These are phyloP conservation scores for Centrocercus urophasianus DNA, from an alignment of 2,113 vertebrate species.

Conservation along the genomic window DNA sequence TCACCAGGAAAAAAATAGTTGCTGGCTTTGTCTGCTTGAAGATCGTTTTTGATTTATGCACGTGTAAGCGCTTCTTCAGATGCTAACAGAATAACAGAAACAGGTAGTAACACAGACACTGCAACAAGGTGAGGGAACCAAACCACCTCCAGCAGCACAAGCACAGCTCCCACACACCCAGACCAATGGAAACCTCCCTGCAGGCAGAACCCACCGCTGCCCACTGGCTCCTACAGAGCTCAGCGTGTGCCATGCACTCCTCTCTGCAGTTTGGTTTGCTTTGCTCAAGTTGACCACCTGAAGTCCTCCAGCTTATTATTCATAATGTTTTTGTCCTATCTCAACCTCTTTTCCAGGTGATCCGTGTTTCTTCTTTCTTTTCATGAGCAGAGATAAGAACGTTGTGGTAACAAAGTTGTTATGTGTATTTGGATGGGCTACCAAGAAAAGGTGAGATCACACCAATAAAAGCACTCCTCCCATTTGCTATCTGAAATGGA, in stretches of 20 bases:
- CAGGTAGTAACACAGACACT: not conserved
- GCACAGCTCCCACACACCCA: not conserved
- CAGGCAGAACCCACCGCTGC: accelerated
- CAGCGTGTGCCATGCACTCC: accelerated
- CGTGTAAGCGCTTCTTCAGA: not conserved
- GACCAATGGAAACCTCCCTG: accelerated
- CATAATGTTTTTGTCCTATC: not conserved
- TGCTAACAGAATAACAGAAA: not conserved
- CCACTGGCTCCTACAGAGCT: accelerated
- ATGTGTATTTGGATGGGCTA: not conserved
- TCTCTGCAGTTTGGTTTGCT: not conserved
- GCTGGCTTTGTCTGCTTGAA: not conserved
- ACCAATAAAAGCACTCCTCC: not conserved
- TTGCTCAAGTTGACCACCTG: not conserved
- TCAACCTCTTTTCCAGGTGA: not conserved
- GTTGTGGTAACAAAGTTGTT: not conserved
- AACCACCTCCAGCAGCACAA: not conserved
- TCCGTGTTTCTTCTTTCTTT: not conserved
- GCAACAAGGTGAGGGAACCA: not conserved
- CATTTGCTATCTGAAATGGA: not conserved
- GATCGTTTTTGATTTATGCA: not conserved
- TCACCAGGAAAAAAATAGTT: not conserved
- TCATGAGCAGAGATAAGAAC: not conserved
- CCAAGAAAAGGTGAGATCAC: not conserved
- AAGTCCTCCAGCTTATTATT: not conserved